Base-by-base conservation (phyloP, 2,113 vertebrate species). In the Pelecanus crispus region DNA sequence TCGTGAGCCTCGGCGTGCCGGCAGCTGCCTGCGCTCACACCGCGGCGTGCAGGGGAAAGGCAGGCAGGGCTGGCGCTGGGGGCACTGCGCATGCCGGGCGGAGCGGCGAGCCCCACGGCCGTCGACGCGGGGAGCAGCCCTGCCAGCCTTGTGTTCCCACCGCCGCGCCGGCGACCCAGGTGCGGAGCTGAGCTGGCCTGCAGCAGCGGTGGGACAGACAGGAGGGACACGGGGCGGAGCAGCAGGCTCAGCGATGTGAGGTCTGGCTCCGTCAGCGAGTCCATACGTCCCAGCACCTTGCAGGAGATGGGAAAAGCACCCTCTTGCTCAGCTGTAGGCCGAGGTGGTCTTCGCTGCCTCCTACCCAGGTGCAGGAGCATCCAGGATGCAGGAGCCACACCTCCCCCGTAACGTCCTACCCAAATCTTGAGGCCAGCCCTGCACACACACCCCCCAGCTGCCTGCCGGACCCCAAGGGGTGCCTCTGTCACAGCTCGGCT, bases 391-490 rank as follows among this genome's bases (percentile, higher is more conserved):
- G 56, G 14, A 86, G 24, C 7, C 18, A 16, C 26, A 29, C 24
- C 50, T 81, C 8, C 17, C 0, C 10, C 1, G 0, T 58, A 26
- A 58, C 19, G 14, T 7, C 10, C 19, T 6, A 31, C 68, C 53
- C 62, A 86, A 8, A 47, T 10, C 38, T 38, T 7, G 31, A n/a
- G 13, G 49, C 28, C 67, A 74, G 26, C 40, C 29, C 34, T 44
- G n/a, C 44, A n/a, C 29, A 13, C 38, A 50, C 49, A 9, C 52
- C 4, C 52, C 4, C 9, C 32, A 26, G 53, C 26, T 0, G 0
- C 31, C 24, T 2, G 0, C 10, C 0, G 0, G 20, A 40, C 13
- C 5, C 0, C 0, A 19, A 44, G 19, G 24, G 29, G 7, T 53
- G 72, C 18, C 38, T 13, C 58, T 70, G 28, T 4, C 3, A 3